Evolutionary conservation across 2,113 vertebrate species (phyloP).

Genomic region (Eonycteris spelaea): DNA sequence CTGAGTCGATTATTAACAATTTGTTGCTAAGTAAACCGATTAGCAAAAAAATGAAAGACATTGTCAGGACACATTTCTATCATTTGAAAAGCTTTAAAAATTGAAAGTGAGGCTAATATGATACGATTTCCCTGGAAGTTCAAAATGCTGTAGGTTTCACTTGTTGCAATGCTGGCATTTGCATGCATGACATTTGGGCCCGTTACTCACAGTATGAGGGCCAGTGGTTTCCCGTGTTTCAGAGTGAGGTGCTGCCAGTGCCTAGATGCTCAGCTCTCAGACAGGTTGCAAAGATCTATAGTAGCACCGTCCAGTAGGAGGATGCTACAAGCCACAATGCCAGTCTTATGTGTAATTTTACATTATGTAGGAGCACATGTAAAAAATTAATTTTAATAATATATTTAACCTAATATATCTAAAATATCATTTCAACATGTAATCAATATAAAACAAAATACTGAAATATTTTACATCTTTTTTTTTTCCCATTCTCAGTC

Average conservation of each 20-base stretch:
- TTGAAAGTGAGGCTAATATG: constrained; percentile 43
- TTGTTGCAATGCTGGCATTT: not conserved
- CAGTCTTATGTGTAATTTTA: accelerated
- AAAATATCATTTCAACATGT: not conserved
- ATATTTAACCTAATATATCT: not conserved
- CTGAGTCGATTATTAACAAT: constrained; percentile 68
- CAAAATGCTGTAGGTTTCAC: constrained; percentile 37
- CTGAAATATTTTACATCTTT: not conserved
- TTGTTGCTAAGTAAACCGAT: constrained; percentile 73
- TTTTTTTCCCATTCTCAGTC: not conserved
- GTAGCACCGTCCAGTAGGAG: accelerated
- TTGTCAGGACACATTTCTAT: constrained; percentile 74
- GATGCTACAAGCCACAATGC: not conserved
- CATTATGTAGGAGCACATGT: not conserved
- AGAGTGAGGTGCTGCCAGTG: not conserved
- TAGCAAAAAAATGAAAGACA: constrained; percentile 75
- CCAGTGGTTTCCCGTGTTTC: not conserved
- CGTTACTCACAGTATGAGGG: accelerated
- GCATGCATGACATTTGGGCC: constrained; percentile 31
- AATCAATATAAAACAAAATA: not conserved
- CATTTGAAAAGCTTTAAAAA: constrained; percentile 70
- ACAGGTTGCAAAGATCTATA: not conserved
- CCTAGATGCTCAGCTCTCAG: not conserved
- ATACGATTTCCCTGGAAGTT: constrained; percentile 59
- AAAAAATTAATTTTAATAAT: not conserved